Percentiles rank a stretch among this genome's conserved stretches.
Evolutionary conservation across 1,140 invertebrate species (phyloP).

Genomic region (Ptiloglossa arizonensis): DNA sequence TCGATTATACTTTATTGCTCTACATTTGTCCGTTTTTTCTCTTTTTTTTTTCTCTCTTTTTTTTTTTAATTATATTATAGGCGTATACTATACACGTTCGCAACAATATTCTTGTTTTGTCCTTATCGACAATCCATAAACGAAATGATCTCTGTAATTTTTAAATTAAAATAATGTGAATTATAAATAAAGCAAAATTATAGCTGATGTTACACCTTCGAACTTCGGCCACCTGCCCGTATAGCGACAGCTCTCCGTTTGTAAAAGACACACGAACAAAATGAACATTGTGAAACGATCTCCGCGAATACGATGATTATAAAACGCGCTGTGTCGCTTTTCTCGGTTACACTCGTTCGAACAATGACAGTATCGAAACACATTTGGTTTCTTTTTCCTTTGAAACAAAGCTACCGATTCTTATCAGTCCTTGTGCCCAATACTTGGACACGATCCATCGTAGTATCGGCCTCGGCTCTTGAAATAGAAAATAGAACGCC

Average conservation of each 20-base stretch:
- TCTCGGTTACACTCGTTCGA: background rate
- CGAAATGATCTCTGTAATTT: conserved; percentile 82
- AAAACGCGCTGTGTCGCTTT: background rate
- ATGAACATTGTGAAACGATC: no score
- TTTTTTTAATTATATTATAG: conserved; percentile 53
- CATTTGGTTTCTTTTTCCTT: conserved; percentile 5
- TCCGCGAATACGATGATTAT: background rate
- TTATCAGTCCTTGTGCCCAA: background rate
- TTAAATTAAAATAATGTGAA: conserved; percentile 80
- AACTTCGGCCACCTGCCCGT: conserved; percentile 74
- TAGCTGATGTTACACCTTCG: conserved; percentile 75
- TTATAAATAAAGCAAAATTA: conserved; percentile 78
- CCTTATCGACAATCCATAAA: conserved; percentile 74
- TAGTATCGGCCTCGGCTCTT: background rate
- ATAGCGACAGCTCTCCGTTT: background rate
- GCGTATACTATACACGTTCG: conserved; percentile 61
- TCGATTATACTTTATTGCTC: conserved; percentile 37
- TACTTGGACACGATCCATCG: background rate
- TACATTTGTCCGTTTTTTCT: conserved; percentile 34
- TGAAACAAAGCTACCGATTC: background rate
- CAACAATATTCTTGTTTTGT: conserved; percentile 73
- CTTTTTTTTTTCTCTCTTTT: conserved; percentile 38
- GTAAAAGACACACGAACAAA: background rate
- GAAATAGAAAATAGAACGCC: no score
- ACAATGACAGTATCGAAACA: background rate